Conservation (phyloP, 92 coral and sea anemone species). For the Palythoa grandis region DNA sequence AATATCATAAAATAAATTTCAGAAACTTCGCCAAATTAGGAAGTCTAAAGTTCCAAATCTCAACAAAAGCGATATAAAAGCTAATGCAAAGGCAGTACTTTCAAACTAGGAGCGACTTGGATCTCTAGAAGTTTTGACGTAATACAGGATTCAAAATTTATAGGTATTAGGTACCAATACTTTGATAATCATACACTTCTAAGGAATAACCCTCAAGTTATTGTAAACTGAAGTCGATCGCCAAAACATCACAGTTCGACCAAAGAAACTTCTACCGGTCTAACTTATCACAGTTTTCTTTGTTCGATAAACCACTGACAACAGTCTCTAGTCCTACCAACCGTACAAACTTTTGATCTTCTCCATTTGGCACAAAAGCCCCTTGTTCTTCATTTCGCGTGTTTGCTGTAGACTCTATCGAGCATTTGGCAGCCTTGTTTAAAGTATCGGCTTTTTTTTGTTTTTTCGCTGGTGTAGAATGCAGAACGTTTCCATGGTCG, state of each 20-base stretch:
- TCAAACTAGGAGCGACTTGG: too few species aligned
- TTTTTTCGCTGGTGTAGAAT: slow-evolving; percentile 26
- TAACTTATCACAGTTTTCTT: slow-evolving; percentile 37
- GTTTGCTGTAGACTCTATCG: slow-evolving; percentile 38
- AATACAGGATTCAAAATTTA: too few species aligned
- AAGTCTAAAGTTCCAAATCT: too few species aligned
- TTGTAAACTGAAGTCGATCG: not conserved
- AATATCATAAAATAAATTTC: too few species aligned
- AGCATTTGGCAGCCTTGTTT: not conserved
- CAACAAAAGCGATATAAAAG: too few species aligned
- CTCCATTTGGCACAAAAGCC: slow-evolving; percentile 86
- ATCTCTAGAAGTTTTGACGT: too few species aligned
- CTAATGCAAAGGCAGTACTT: too few species aligned
- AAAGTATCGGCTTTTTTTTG: slow-evolving; percentile 5
- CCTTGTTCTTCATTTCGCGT: slow-evolving; percentile 40
- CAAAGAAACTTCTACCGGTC: slow-evolving; percentile 8
- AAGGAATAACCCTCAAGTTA: too few species aligned
- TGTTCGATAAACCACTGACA: slow-evolving; percentile 54
- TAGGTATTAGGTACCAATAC: too few species aligned
- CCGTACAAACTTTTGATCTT: slow-evolving; percentile 80
- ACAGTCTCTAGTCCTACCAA: slow-evolving; percentile 93
- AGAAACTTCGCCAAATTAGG: too few species aligned
- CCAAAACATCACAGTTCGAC: not conserved
- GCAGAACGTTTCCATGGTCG: not conserved
- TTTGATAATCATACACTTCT: too few species aligned